Conservation (phyloP, 2,797 vertebrate species). For the Lacerta bilineata region DNA sequence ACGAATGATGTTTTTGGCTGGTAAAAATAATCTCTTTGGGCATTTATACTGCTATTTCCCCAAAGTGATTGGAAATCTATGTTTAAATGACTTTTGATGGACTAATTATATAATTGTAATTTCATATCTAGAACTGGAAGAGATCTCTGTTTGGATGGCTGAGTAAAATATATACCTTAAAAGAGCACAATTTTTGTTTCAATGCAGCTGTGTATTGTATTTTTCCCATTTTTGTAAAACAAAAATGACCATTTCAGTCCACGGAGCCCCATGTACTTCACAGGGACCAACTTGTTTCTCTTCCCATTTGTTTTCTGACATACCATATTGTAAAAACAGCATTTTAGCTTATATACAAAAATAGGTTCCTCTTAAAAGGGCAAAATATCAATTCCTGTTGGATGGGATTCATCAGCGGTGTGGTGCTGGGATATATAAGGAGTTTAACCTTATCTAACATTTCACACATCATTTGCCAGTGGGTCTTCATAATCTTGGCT, state of each 20-base stretch:
- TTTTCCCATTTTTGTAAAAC: constrained; percentile 2
- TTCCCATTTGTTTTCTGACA: too few relatives aligned
- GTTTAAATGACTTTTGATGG: constrained; percentile 16
- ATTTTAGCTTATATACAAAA: too few relatives aligned
- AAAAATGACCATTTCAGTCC: background rate
- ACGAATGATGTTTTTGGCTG: background rate
- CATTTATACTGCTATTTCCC: background rate
- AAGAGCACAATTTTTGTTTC: background rate
- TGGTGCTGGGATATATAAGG: too few relatives aligned
- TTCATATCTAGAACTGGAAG: constrained; percentile 43
- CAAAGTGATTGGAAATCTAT: background rate
- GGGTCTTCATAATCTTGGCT: too few relatives aligned
- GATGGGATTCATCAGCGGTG: too few relatives aligned
- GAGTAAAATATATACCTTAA: constrained; percentile 18
- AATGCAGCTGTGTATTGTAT: background rate
- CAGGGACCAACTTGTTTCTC: too few relatives aligned
- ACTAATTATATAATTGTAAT: constrained; percentile 50
- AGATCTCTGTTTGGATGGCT: background rate
- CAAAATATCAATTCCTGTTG: too few relatives aligned
- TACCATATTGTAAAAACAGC: too few relatives aligned
- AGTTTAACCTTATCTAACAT: too few relatives aligned
- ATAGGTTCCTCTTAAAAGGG: too few relatives aligned
- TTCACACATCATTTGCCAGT: too few relatives aligned
- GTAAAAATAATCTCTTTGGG: background rate
- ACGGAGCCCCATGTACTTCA: too few relatives aligned